Base-by-base conservation (phyloP, 2,888 invertebrate genomes). In the Drosophila heteroneura region DNA sequence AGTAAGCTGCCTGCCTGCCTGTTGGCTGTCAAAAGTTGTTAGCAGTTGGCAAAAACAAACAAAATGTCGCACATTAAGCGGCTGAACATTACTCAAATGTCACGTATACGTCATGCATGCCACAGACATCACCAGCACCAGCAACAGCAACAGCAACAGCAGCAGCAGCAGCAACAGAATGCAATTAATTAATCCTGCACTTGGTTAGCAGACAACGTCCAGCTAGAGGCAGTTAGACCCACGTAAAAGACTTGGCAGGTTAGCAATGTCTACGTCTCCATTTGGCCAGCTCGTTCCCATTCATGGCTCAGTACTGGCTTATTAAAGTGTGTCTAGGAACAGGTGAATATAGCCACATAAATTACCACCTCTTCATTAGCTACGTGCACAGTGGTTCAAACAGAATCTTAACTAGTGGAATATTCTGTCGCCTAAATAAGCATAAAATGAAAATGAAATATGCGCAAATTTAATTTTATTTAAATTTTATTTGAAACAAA, bases 321-420 rank as follows among this genome's bases (percentile, higher is more conserved):
- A 88, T 89, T 88, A 89, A 90, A 90, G 85, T 82, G 81, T 89
- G 89, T 81, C 83, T 82, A 69, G 72, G 79, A 74, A 76, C 89
- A 86, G 87, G 86, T 85, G 84, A 81, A 85, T 85, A 83, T 82
- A 81, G 81, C 76, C 82, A 86, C 88, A 91, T 91, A 90, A 90
- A 90, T 90, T 91, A 89, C 90, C 90, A 88, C 89, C 90, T 90
- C 90, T 91, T 89, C 89, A 90, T 89, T 89, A 89, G 81, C 71
- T 63, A 68, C 61, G 72, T 71, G 76, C 60, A 83, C 81, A 72
- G 73, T 85, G 85, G 74, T 26, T 10, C 26, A 54, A 65, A 39
- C 1, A 5, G 5, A 7, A 26, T 51, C 22, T n/a, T 37, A 47
- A 12, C 7, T 37, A 41, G 4, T 12, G 7, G 0, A 14, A n/a